Base-by-base conservation (phyloP, 2,797 vertebrate genomes). In the Petrocephalus sullivani region DNA sequence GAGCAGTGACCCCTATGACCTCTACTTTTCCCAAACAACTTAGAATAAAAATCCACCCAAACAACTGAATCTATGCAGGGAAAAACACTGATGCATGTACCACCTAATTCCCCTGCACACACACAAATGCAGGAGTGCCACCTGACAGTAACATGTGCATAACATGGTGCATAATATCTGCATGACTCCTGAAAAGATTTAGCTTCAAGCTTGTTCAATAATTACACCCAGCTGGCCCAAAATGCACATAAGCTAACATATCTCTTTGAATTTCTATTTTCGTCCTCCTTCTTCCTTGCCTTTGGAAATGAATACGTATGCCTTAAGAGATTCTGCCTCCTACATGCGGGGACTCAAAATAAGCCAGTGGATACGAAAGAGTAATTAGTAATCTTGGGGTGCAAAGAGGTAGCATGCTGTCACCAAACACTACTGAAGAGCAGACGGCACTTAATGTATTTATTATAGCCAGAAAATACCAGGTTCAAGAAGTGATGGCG, bases 241-340 rank as follows among this genome's bases (percentile, higher is more conserved):
- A 88, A 82, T 78, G 78, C 46, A 64, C 83, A 78, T 51, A 64
- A 88, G 60, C 61, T 21, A 58, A 85, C 56, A 16, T 82, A 28
- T 51, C 57, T 88, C 57, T 21, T 87, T 58, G 21, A 19, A 58
- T 60, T 33, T 6, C 84, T 41, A n/a, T 88, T 83, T 83, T 58
- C 61, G 78, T 60, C 37, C 21, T 28, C 9, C 12, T 81, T 46
- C 57, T 19, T 56, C 23, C 78, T 49, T 64, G 75, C 61, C 87
- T 83, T 37, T 83, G 78, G 75, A 49, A 60, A 57, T 87, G 89
- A 83, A 37, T 78, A 78, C 28, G 21, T n/a, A 81, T 54, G 87
- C 86, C 81, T 91, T 90, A 87, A 89, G 87, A 89, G 85, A 82
- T 85, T 75, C 71, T 14, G 53, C 87, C 81, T 81, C 88, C 83